phyloP scores from a whole-genome alignment of 64 coral and sea anemone species.

The Pocillopora verrucosa region DNA sequence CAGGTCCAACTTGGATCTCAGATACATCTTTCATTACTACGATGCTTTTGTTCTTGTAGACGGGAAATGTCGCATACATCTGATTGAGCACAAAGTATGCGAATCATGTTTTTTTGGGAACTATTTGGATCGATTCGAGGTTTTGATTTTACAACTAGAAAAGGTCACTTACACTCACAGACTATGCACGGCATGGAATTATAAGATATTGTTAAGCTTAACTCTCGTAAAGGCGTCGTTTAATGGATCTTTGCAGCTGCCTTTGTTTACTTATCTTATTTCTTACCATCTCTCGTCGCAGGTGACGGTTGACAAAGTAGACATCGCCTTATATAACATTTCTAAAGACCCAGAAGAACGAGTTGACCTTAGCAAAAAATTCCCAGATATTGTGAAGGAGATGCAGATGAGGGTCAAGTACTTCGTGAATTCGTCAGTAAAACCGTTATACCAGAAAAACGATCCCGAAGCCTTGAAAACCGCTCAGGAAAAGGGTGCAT shows the following conservation, averaged over 20 bases:
- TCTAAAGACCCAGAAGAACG: slow-evolving; percentile 58
- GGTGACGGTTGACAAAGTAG: not conserved
- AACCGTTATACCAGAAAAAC: not conserved
- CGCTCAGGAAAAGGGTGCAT: slow-evolving; percentile 27
- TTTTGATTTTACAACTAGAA: too few species aligned
- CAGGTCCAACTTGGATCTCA: too few species aligned
- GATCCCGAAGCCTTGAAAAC: slow-evolving; percentile 33
- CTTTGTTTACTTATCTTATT: not conserved
- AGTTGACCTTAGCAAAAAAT: slow-evolving; percentile 14
- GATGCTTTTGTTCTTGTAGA: too few species aligned
- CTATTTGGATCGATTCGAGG: too few species aligned
- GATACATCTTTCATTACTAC: too few species aligned
- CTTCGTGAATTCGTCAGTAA: slow-evolving; percentile 32
- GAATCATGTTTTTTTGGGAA: too few species aligned
- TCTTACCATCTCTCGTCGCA: not conserved
- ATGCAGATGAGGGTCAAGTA: slow-evolving; percentile 33
- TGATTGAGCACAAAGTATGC: too few species aligned
- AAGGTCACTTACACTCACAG: not conserved
- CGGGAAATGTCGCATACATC: too few species aligned
- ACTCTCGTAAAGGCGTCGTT: too few species aligned
- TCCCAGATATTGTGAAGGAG: slow-evolving; percentile 31
- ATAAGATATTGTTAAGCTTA: not conserved
- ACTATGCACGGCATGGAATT: not conserved
- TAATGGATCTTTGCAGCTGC: not conserved
- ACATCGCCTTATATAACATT: slow-evolving; percentile 46